A percentile compares a stretch with the other conserved stretches of the same genome.
phyloP scores from a whole-genome alignment of 2,888 invertebrate genomes.

The Catocala fraxini region DNA sequence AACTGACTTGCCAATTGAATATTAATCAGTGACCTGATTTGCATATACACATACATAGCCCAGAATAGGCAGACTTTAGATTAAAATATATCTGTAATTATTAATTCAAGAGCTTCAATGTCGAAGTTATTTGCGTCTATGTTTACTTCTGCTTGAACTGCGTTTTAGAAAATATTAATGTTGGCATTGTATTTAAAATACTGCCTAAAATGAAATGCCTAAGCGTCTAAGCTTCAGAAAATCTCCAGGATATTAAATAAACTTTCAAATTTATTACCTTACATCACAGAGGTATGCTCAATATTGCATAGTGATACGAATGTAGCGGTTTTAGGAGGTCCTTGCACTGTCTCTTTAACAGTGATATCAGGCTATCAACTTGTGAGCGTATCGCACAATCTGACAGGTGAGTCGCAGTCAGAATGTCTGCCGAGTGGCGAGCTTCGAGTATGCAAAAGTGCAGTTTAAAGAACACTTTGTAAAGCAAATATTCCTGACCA shows the following conservation, averaged over 20 bases:
- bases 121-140: slow-evolving; percentile 3
- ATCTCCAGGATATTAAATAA: too few species aligned
- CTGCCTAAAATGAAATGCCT: too few species aligned
- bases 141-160: too few species aligned
- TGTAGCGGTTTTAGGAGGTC: slow-evolving; percentile 60
- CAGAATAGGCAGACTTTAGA: slow-evolving; percentile 15
- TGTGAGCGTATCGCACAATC: slow-evolving; percentile 52
- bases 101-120: slow-evolving; percentile 14
- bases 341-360: slow-evolving; percentile 54
- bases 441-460: slow-evolving; percentile 29
- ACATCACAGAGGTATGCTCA: slow-evolving; percentile 12
- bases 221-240: too few species aligned
- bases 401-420: slow-evolving; percentile 58
- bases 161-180: too few species aligned
- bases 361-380: slow-evolving; percentile 52
- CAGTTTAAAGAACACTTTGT: slow-evolving; percentile 60
- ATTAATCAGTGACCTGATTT: slow-evolving; percentile 21
- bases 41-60: slow-evolving; percentile 22
- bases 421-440: slow-evolving; percentile 63
- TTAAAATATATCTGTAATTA: slow-evolving; percentile 23
- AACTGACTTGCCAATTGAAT: slow-evolving; percentile 18
- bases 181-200: too few species aligned
- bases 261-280: neutral
- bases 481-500: slow-evolving; percentile 44
- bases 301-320: slow-evolving; percentile 27